Conservation (phyloP, 2,797 vertebrate genomes). For the Leptatherina wallacei region DNA sequence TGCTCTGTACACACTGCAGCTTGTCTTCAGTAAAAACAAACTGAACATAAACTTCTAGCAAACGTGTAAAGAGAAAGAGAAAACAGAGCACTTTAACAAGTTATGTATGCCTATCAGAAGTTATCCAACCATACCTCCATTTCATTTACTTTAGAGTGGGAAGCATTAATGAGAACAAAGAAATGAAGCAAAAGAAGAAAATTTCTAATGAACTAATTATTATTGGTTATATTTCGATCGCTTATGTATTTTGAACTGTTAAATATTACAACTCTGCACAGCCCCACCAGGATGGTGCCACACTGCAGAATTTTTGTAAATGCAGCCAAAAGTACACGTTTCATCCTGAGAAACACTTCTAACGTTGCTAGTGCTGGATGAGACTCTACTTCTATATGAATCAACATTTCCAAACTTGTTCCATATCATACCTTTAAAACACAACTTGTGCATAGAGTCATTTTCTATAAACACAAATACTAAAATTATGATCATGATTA, state of each 20-base stretch:
- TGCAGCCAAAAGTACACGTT: not conserved
- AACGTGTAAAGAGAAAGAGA: not conserved
- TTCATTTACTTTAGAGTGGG: not conserved
- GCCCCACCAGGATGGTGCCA: not conserved
- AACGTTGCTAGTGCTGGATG: not conserved
- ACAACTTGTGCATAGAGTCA: not conserved
- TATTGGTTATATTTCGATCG: not conserved
- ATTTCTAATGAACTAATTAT: not conserved
- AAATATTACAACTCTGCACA: not conserved
- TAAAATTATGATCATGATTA: not conserved
- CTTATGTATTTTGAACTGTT: not conserved
- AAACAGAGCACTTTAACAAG: not conserved
- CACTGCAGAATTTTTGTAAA: not conserved
- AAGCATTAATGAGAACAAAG: not conserved
- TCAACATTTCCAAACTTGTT: not conserved
- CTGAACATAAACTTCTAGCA: conserved; percentile 3
- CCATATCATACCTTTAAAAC: not conserved
- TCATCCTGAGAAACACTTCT: not conserved
- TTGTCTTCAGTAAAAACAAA: conserved; percentile 7
- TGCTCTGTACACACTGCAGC: conserved; percentile 1
- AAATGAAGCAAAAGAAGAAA: not conserved
- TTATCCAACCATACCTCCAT: not conserved
- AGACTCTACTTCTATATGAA: not conserved
- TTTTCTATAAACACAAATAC: not conserved
- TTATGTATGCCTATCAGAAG: not conserved